Percentiles rank a stretch among this genome's conserved stretches.
phyloP scores from a whole-genome alignment of 2,113 vertebrate species.

The Delphinus delphis region DNA sequence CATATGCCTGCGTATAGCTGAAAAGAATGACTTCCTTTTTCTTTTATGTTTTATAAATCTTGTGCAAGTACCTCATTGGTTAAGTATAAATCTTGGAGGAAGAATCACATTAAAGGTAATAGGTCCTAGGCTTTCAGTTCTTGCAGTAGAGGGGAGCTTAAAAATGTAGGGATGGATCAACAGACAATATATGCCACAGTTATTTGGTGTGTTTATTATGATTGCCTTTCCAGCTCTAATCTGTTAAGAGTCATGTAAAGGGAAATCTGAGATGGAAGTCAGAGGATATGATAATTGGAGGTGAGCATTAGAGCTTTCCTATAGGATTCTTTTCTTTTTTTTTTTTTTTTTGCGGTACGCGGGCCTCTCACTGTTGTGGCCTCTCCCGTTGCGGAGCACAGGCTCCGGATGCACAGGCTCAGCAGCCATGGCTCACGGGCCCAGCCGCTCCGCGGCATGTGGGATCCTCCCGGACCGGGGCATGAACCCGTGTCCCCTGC shows the following conservation, averaged over 20 bases:
- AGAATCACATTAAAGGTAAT: not conserved
- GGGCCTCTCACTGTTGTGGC: too few species aligned
- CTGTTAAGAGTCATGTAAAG: not conserved
- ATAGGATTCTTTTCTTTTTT: not conserved
- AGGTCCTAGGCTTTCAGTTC: not conserved
- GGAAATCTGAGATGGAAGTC: not conserved
- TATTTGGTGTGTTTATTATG: not conserved
- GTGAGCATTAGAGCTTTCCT: not conserved
- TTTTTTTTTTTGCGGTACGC: too few species aligned
- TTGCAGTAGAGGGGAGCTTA: not conserved
- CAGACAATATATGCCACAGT: not conserved
- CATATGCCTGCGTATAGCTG: not conserved
- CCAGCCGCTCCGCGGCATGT: too few species aligned
- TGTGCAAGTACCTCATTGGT: not conserved
- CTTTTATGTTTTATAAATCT: constrained; percentile 4
- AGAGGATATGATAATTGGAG: not conserved
- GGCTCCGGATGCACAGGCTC: too few species aligned
- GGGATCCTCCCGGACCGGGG: too few species aligned
- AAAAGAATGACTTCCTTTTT: not conserved
- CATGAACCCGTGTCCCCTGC: too few species aligned
- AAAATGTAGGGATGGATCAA: not conserved
- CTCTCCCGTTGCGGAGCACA: too few species aligned
- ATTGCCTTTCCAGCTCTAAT: not conserved
- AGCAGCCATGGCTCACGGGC: too few species aligned
- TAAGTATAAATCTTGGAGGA: not conserved